These are phyloP conservation scores for Scaptomyza parva DNA, from an alignment of 2,888 invertebrate genomes.

Conservation along the genomic window DNA sequence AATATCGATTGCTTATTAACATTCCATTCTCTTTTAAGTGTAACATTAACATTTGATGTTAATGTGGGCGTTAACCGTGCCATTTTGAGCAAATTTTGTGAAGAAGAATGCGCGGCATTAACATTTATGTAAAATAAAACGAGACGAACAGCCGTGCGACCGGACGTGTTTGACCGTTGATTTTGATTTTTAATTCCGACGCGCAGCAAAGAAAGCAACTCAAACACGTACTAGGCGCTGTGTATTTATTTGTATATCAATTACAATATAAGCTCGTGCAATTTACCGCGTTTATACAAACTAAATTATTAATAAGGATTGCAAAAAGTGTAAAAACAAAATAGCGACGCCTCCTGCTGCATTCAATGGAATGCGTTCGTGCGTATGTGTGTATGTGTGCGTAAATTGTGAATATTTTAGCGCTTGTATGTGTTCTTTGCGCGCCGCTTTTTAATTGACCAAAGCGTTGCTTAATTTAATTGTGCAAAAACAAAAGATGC, in stretches of 20 bases:
- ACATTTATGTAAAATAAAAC: slow-evolving; percentile 63
- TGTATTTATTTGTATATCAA: slow-evolving; percentile 34
- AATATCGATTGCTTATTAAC: slow-evolving; percentile 9
- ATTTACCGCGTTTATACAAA: slow-evolving; percentile 23
- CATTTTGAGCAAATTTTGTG: slow-evolving; percentile 26
- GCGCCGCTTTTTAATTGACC: slow-evolving; percentile 71
- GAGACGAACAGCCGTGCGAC: slow-evolving; percentile 60
- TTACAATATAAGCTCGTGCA: slow-evolving; percentile 35
- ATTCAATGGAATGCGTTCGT: slow-evolving; percentile 36
- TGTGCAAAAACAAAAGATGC: slow-evolving; percentile 50
- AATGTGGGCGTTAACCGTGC: slow-evolving; percentile 10
- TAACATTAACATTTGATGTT: slow-evolving; percentile 6
- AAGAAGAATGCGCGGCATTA: slow-evolving; percentile 19
- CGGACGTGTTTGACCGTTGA: slow-evolving; percentile 75
- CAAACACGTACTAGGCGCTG: slow-evolving; percentile 45
- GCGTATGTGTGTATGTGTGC: slow-evolving; percentile 31
- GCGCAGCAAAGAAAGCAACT: slow-evolving; percentile 43
- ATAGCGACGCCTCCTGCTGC: slow-evolving; percentile 44
- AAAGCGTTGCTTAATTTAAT: slow-evolving; percentile 45
- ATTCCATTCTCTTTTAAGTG: slow-evolving; percentile 5
- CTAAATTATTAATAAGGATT: slow-evolving; percentile 16
- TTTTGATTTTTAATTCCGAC: slow-evolving; percentile 71
- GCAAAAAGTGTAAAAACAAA: slow-evolving; percentile 22
- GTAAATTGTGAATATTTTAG: slow-evolving; percentile 40
- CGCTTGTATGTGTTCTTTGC: slow-evolving; percentile 45